These are phyloP conservation scores for Ischnus inquisitorius DNA, from an alignment of 2,888 invertebrate species.

Conservation along the genomic window DNA sequence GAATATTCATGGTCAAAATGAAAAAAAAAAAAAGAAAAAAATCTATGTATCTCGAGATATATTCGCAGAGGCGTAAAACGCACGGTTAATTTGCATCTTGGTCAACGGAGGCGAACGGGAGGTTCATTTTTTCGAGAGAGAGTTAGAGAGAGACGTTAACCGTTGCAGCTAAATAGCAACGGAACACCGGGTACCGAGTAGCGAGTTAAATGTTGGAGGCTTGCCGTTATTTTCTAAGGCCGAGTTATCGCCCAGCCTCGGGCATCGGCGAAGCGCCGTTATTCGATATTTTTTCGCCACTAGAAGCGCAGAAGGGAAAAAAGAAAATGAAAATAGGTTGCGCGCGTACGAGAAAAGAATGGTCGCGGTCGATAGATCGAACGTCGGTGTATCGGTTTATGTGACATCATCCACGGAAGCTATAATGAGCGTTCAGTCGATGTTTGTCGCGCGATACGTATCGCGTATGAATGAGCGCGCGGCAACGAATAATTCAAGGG, in stretches of 20 bases:
- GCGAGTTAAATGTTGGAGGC: slow-evolving; percentile 19
- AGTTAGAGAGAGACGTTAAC: background rate
- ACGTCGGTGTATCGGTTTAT: slow-evolving; percentile 11
- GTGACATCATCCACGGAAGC: slow-evolving; percentile 59
- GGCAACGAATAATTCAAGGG: slow-evolving; percentile 5
- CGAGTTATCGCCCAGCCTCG: slow-evolving; percentile 4
- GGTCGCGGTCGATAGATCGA: slow-evolving; percentile 52
- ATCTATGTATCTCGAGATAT: background rate
- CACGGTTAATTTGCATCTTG: background rate
- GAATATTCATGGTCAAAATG: too few relatives aligned
- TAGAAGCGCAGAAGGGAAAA: too few relatives aligned
- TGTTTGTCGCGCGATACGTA: slow-evolving; percentile 33
- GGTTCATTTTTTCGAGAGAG: slow-evolving; percentile 11
- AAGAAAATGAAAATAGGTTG: too few relatives aligned
- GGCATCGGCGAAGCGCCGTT: slow-evolving; percentile 2
- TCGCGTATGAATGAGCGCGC: slow-evolving; percentile 31
- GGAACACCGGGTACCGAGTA: slow-evolving; percentile 8
- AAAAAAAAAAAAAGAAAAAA: background rate
- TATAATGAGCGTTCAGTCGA: slow-evolving; percentile 43
- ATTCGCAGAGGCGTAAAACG: background rate
- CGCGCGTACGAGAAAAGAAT: slow-evolving; percentile 11
- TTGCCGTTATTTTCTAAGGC: slow-evolving; percentile 38
- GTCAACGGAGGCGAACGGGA: background rate
- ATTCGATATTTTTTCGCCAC: slow-evolving; percentile 4
- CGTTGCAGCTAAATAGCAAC: slow-evolving; percentile 15